phyloP scores from a whole-genome alignment of 2,113 vertebrate species.

The Grammomys dolichurus region DNA sequence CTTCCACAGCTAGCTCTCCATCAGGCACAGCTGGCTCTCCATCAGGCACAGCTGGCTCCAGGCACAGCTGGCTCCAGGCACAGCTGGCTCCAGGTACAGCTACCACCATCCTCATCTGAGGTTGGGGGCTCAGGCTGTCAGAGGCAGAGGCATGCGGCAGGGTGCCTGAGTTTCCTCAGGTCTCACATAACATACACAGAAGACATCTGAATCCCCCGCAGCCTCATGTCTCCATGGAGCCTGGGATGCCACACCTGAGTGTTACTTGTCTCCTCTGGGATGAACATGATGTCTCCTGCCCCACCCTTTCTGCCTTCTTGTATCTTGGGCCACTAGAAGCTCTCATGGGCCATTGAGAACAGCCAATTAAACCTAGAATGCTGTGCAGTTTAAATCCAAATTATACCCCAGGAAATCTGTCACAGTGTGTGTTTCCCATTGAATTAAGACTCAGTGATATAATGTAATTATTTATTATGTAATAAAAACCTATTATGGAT shows the following conservation, averaged over 20 bases:
- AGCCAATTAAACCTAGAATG: conserved; percentile 36
- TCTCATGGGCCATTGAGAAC: conserved; percentile 43
- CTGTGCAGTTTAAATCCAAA: conserved; percentile 38
- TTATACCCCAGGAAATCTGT: conserved; percentile 53
- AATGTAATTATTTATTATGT: conserved; percentile 72
- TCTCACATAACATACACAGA: rapidly evolving
- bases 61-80: neutral
- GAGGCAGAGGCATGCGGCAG: neutral
- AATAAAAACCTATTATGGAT: conserved; percentile 69
- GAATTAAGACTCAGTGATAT: conserved; percentile 61
- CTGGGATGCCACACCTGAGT: neutral
- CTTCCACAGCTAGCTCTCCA: neutral
- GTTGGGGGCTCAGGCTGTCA: neutral
- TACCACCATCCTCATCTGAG: neutral
- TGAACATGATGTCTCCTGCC: neutral
- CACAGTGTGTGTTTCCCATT: conserved; percentile 60
- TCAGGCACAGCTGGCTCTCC: neutral
- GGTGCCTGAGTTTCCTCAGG: neutral
- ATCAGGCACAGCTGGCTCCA: no score
- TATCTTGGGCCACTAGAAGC: neutral
- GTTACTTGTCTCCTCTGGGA: neutral
- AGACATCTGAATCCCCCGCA: neutral
- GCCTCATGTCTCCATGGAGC: neutral
- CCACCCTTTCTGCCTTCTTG: no score
- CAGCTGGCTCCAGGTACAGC: neutral